Base-by-base conservation (phyloP, 2,888 invertebrate species). In the Athalia rosae region DNA sequence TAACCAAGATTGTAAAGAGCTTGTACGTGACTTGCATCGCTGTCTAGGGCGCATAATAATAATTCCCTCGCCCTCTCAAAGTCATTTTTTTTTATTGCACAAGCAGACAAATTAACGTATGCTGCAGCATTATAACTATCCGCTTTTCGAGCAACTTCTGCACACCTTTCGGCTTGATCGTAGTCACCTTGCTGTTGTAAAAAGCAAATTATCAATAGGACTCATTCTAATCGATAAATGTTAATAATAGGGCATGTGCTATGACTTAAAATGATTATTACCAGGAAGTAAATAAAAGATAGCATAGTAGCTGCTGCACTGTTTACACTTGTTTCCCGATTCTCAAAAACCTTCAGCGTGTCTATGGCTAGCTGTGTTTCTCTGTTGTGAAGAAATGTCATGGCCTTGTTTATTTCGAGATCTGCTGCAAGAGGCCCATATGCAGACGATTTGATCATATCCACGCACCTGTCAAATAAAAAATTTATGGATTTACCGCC, bases 361-460 rank as follows among this genome's bases (percentile, higher is more conserved):
- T 96, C 96, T 74, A 96, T 94, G 0, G 97, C 97, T 89, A 95
- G 92, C 71, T 91, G 91, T 76, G 97, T 93, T 87, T 97, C 95
- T 80, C 95, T 94, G 88, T 96, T 95, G 79, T 95, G 95, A 71
- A 97, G 90, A 88, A 94, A 95, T 88, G 96, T 96, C 80, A 97
- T 93, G 0, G 97, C 97, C 90, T 97, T 97, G 90, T 96, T 97
- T 81, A 98, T 95, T 90, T 98, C 98, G 82, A 98, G 91, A 91
- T 96, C 98, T 84, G 94, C 95, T 62, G 96, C 97, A 81, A 97
- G 92, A 88, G 93, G 93, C 56, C 95, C 93, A 85, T 95, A 96
- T 87, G 94, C 94, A n/a, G 98, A 98, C 66, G 95, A 95, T 87
- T 98, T 97, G 73, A 99, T 95, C 41, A 96, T 94, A 83, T 98